Percentiles rank a stretch among this genome's conserved stretches.
Conservation (phyloP, 2,888 invertebrate genomes). For the Glyphotaelius pellucidus region DNA sequence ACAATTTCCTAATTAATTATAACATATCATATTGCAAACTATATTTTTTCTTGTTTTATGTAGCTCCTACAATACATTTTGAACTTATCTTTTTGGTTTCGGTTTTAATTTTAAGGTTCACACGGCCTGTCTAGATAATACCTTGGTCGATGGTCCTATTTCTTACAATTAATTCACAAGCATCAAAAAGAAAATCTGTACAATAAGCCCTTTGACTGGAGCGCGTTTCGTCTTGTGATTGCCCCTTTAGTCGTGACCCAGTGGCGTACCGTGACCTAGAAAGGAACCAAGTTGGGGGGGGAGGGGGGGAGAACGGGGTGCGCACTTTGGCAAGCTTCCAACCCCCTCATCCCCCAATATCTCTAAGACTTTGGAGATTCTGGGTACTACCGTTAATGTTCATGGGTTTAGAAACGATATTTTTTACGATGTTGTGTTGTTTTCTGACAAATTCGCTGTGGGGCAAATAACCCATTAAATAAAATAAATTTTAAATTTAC, state of each 20-base stretch:
- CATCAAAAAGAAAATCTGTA: background rate
- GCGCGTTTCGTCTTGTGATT: background rate
- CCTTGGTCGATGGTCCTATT: no score
- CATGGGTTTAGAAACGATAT: background rate
- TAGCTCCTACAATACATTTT: no score
- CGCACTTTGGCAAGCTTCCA: slow-evolving; percentile 37
- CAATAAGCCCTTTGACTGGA: background rate
- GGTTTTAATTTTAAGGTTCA: no score
- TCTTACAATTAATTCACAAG: background rate
- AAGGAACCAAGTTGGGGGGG: background rate
- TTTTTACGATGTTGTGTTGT: background rate
- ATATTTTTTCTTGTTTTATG: no score
- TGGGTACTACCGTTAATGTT: background rate
- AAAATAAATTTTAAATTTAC: no score
- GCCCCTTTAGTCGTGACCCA: slow-evolving; percentile 15
- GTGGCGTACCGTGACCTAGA: slow-evolving; percentile 17
- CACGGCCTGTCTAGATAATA: no score
- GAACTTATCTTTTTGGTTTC: no score
- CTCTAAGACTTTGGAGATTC: background rate
- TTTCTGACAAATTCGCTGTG: background rate
- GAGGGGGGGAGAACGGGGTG: background rate
- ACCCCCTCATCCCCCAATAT: background rate
- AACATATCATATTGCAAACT: no score
- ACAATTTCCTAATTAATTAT: no score
- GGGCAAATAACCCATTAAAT: background rate